Evolutionary conservation across 1,140 invertebrate genomes (phyloP), one percentile per base, ranked within the genome.

Genomic region (Aplysia californica): DNA sequence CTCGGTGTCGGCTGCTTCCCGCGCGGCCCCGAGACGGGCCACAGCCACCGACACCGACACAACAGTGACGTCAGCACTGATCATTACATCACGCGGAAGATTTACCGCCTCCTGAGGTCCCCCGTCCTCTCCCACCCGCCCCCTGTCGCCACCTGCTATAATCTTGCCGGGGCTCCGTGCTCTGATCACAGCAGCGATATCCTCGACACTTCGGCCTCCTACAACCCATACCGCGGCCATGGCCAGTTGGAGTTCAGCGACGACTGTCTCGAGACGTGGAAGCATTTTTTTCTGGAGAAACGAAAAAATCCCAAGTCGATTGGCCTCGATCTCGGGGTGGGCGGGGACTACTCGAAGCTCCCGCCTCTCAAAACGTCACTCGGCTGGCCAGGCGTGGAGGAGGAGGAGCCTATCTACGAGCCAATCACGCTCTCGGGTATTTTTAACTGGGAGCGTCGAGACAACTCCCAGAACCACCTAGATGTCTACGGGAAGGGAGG

Each of bases 61-160:
- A 38, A 64, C 58, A 73, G 71, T 64, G 71, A 73, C 44, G 58
- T 73, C 20, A 41, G 33, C 71, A 39, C 71, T 31, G 58, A 73
- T 35, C 33, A 72, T 20, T 58, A 58, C 36, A 33, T 72, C 4
- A 15, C 31, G 29, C 55, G 31, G 3, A 72, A 73, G 31, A 73
- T 73, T 10, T 10, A 64, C 1, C 71, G 58, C 20, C 29, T 73
- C 1, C 36, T 73, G 21, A 4, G 36, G 4, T n/a, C 71, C 29
- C 58, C 71, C 21, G 58, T 64, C 4, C 3, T 61, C 3, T 41
- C 56, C 18, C 18, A 26, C 6, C 15, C 29, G 58, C n/a, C n/a
- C n/a, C n/a, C n/a, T n/a, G n/a, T n/a, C n/a, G n/a, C n/a, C n/a
- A n/a, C n/a, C n/a, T n/a, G n/a, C n/a, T n/a, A n/a, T n/a, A n/a